Conservation (phyloP, 2,113 vertebrate genomes). For the Damaliscus lunatus region DNA sequence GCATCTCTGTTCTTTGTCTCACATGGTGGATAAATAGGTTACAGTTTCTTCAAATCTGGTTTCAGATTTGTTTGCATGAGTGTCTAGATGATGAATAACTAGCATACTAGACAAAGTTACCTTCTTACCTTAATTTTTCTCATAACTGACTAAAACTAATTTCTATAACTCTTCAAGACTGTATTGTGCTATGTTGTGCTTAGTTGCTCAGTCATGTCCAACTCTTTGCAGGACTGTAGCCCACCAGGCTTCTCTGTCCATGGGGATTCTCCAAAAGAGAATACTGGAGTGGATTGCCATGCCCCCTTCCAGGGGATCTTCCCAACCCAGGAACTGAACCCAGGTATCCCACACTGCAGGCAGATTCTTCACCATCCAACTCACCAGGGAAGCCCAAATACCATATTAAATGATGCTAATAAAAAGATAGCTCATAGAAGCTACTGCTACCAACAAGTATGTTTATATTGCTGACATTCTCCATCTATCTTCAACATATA, state of each 20-base stretch:
- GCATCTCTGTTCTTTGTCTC: background rate
- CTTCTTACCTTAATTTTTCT: background rate
- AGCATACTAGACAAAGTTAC: background rate
- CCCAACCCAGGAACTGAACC: background rate
- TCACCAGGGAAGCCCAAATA: background rate
- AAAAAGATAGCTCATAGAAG: background rate
- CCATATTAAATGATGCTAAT: background rate
- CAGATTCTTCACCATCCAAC: background rate
- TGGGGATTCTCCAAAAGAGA: background rate
- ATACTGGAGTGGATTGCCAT: background rate
- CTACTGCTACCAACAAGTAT: background rate
- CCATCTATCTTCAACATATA: background rate
- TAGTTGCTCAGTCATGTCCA: background rate
- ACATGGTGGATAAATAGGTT: background rate
- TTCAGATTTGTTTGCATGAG: background rate
- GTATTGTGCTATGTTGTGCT: background rate
- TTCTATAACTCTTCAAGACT: background rate
- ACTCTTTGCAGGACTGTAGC: background rate
- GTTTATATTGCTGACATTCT: background rate
- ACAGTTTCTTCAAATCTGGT: background rate
- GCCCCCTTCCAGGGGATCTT: background rate
- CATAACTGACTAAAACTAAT: background rate
- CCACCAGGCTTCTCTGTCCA: background rate
- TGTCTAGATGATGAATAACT: background rate
- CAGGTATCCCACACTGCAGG: background rate